Conservation (phyloP, 2,888 invertebrate genomes). For the Hipparchia sbordonii region DNA sequence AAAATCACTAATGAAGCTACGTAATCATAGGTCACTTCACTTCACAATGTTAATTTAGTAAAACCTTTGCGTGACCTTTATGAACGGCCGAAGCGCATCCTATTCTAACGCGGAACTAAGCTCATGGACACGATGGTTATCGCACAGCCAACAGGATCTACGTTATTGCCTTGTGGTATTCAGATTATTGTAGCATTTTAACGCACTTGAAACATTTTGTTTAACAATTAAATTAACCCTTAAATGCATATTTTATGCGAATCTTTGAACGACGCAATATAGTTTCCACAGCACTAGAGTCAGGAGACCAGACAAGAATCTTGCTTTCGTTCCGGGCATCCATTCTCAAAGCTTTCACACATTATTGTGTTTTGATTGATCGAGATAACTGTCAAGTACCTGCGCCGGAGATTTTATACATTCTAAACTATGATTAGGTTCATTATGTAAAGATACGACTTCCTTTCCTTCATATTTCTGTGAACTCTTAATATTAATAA, state of each 20-base stretch:
- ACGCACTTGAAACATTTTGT: not conserved
- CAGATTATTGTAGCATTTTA: conserved; percentile 15
- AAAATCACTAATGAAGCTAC: conserved; percentile 1
- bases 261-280: too few relatives aligned
- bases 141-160: conserved; percentile 49
- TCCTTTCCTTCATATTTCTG: not conserved
- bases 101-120: conserved; percentile 64
- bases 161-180: conserved; percentile 45
- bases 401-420: conserved; percentile 21
- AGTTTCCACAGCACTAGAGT: conserved; percentile 2
- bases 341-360: conserved; percentile 69
- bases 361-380: conserved; percentile 58
- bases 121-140: conserved; percentile 57
- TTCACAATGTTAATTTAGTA: conserved; percentile 29
- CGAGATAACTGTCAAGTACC: conserved; percentile 48
- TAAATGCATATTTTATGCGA: not conserved
- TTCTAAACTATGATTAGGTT: conserved; percentile 15
- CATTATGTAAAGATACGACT: not conserved
- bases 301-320: conserved; percentile 44
- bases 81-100: conserved; percentile 53
- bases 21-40: conserved; percentile 13
- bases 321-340: conserved; percentile 69
- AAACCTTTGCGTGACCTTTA: conserved; percentile 40
- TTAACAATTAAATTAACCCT: not conserved
- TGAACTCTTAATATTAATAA: not conserved